These are phyloP conservation scores for Diadumene lineata DNA, from an alignment of 92 coral and sea anemone species.

Conservation along the genomic window DNA sequence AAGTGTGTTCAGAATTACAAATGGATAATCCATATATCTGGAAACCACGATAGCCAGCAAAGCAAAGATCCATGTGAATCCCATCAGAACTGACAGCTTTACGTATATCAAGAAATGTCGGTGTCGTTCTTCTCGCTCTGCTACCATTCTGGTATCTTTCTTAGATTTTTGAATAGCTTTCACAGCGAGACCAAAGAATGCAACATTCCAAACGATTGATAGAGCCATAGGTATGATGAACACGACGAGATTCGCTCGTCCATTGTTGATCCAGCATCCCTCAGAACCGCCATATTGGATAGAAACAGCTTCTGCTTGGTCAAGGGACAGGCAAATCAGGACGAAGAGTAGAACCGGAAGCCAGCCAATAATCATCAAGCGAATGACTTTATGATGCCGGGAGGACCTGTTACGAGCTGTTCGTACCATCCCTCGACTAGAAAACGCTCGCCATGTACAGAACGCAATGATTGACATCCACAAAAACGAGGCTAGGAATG, in stretches of 20 bases:
- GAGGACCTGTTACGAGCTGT: slow-evolving; percentile 1
- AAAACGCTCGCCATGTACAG: slow-evolving; percentile 63
- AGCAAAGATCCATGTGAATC: slow-evolving; percentile 67
- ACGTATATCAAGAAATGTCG: slow-evolving; percentile 33
- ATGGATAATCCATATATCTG: slow-evolving; percentile 36
- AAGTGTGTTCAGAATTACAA: slow-evolving; percentile 35
- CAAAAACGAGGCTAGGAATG: slow-evolving; percentile 56
- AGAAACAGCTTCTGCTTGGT: slow-evolving; percentile 45
- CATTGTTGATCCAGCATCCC: slow-evolving; percentile 64
- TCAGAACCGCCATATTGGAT: slow-evolving; percentile 55
- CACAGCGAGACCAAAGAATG: slow-evolving; percentile 54
- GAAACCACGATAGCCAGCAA: slow-evolving; percentile 28
- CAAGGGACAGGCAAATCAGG: slow-evolving; percentile 45
- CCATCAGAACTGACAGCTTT: slow-evolving; percentile 62
- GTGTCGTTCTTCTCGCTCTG: slow-evolving; percentile 5
- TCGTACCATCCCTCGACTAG: slow-evolving; percentile 15
- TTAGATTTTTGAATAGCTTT: slow-evolving; percentile 27
- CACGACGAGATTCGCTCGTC: slow-evolving; percentile 26
- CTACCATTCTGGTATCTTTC: slow-evolving; percentile 28
- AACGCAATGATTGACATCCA: slow-evolving; percentile 75
- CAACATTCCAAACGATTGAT: slow-evolving; percentile 33
- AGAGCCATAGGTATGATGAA: slow-evolving; percentile 49
- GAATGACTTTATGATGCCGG: not conserved
- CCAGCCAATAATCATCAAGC: slow-evolving; percentile 46
- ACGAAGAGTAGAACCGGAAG: slow-evolving; percentile 55